Conservation (phyloP, 2,888 invertebrate species). For the Spilarctia lutea region DNA sequence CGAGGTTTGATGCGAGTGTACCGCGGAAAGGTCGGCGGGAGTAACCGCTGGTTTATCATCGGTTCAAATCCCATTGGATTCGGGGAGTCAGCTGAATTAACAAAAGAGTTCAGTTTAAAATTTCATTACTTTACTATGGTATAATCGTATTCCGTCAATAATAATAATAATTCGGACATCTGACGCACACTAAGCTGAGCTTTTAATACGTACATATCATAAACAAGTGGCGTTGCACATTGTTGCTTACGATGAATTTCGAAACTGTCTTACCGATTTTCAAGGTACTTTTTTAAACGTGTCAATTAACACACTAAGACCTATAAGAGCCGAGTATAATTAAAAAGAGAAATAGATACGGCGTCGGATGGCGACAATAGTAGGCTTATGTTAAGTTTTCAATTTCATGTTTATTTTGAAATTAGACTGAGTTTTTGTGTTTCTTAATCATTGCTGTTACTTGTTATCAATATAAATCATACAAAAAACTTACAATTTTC, state of each 20-base stretch:
- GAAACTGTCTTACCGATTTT: no score
- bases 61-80: constrained; percentile 98
- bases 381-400: not conserved
- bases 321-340: no score
- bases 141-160: not conserved
- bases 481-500: constrained; percentile 83
- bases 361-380: no score
- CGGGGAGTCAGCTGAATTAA: constrained; percentile 88
- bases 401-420: not conserved
- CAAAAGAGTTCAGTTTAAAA: not conserved
- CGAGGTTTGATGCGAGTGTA: constrained; percentile 96
- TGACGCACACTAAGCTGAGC: no score
- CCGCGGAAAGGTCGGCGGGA: constrained; percentile 99
- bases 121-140: not conserved
- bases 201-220: no score
- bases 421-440: not conserved
- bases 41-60: constrained; percentile 96
- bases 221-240: no score
- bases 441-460: not conserved
- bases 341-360: no score
- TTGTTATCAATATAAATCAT: not conserved
- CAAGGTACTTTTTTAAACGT: no score
- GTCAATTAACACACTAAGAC: no score
- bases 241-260: no score
- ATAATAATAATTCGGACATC: no score